Base-by-base conservation (phyloP, 2,113 vertebrate genomes). In the Tenrec ecaudatus region DNA sequence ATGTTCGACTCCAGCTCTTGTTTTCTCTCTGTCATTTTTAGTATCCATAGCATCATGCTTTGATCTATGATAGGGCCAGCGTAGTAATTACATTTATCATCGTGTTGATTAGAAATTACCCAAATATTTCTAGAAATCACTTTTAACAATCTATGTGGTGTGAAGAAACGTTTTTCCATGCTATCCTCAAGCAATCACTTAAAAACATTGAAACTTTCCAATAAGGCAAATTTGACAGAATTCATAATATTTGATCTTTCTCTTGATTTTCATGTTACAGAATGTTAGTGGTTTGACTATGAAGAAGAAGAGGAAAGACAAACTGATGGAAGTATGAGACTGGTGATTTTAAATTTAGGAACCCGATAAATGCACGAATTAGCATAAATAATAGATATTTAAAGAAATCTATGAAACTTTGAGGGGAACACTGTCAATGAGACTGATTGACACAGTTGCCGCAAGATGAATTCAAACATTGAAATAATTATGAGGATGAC, bases 181-280 rank as follows among this genome's bases (percentile, higher is more conserved):
- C 3, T 58, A 57, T 97, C 84, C 90, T 86, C 58, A 40, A 75
- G 89, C 81, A 81, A 85, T 94, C 78, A 85, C 9, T 0, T 8
- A 89, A 91, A 97, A 96, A 94, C 90, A 80, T 68, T 29, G 29
- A 76, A 92, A 81, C 2, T 47, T 96, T 64, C 92, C 96, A 97
- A 94, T n/a, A 3, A 95, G 62, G 71, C 92, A 73, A 93, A 29
- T 47, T 85, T 58, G 33, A 92, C 31, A 93, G 79, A 91, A 92
- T 95, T 94, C 38, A 76, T 40, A 94, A 66, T 60, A 16, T 60
- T 60, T 60, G 62, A 66, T 71, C 88, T 88, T 96, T 36, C 36
- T 60, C 62, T 96, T 96, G 66, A 77, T 96, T 96, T 97, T 95
- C 81, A 19, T 79, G 36, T 92, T 96, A 93, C n/a, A 85, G 0